Evolutionary conservation across 2,113 vertebrate species (phyloP).

Genomic region (Emydocephalus ijimae): DNA sequence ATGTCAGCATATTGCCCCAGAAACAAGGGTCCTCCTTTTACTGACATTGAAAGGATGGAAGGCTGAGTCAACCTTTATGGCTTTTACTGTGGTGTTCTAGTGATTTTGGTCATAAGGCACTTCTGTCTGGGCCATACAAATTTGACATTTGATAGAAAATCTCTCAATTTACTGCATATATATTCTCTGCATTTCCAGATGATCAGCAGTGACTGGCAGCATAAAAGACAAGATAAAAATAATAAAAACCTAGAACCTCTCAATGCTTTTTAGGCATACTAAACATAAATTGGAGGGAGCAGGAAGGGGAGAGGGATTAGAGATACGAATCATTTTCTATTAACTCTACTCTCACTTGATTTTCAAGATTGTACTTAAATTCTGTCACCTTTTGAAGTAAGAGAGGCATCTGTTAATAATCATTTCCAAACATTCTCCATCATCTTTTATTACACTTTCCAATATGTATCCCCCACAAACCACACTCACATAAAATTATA

Average conservation of each 20-base stretch:
- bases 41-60: not conserved
- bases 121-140: not conserved
- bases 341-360: slow-evolving; percentile 5
- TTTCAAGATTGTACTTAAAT: not conserved
- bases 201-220: not conserved
- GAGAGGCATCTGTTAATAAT: not conserved
- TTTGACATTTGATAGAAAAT: not conserved
- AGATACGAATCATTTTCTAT: not conserved
- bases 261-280: not conserved
- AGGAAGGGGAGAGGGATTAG: not conserved
- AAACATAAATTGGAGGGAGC: rapidly evolving
- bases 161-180: not conserved
- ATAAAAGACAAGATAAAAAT: not conserved
- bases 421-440: not conserved
- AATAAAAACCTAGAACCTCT: not conserved
- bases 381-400: not conserved
- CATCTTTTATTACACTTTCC: not conserved
- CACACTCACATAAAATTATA: not conserved
- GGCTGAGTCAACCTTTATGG: not conserved
- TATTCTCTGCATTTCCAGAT: not conserved
- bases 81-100: not conserved
- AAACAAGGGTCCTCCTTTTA: not conserved
- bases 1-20: not conserved
- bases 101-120: not conserved
- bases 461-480: not conserved